Evolutionary conservation across 1,140 invertebrate species (phyloP).

Genomic region (Eueides isabella): DNA sequence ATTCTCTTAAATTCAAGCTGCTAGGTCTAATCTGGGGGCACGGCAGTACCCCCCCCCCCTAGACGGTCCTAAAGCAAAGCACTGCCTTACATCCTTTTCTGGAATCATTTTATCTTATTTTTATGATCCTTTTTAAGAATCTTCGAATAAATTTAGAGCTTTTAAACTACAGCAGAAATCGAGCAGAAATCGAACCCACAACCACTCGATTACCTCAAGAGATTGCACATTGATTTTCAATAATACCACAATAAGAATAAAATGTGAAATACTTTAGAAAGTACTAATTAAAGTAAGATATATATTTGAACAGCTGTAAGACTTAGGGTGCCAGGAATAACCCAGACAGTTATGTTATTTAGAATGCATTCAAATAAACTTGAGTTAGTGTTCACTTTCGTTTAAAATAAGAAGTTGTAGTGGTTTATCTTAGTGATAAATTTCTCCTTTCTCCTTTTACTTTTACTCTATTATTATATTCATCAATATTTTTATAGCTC

Average conservation of each 20-base stretch:
- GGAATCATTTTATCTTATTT: too few relatives aligned
- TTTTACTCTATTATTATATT: too few relatives aligned
- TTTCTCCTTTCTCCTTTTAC: not conserved
- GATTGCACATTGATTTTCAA: not conserved
- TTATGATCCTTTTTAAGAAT: too few relatives aligned
- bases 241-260: not conserved
- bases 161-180: too few relatives aligned
- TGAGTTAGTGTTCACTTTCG: not conserved
- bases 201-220: too few relatives aligned
- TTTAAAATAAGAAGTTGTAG: not conserved
- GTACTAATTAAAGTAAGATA: constrained; percentile 29
- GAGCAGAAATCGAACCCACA: too few relatives aligned
- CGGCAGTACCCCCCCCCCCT: too few relatives aligned
- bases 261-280: not conserved
- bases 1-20: too few relatives aligned
- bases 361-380: constrained; percentile 12
- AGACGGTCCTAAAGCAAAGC: too few relatives aligned
- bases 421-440: not conserved
- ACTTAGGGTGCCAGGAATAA: constrained; percentile 29
- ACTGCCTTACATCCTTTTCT: too few relatives aligned
- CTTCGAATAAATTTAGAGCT: too few relatives aligned
- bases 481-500: not conserved
- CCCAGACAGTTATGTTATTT: constrained; percentile 20
- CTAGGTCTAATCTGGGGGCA: too few relatives aligned
- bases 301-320: constrained; percentile 34